Base-by-base conservation (phyloP, 2,797 vertebrate species). In the Spinibarbus caldwelli region DNA sequence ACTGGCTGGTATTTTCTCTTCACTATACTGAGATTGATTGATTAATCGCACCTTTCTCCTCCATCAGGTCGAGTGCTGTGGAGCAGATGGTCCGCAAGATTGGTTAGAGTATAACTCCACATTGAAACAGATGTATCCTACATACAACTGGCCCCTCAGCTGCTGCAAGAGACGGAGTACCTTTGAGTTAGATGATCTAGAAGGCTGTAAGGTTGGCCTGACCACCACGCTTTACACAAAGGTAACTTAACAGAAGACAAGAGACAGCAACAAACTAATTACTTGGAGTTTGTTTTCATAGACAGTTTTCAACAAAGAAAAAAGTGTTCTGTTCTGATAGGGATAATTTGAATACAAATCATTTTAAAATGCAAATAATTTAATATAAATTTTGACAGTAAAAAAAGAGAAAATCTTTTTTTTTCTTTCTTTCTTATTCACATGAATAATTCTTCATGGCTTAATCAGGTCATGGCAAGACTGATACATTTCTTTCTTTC, bases 51-150 rank as follows among this genome's bases (percentile, higher is more conserved):
- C 45, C 9, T 34, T 45, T 0, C 12, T 54, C 15, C 23, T 5
- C 31, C 41, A 23, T 36, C 88, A 96, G 96, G 92, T 88, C 83
- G 71, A 93, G 47, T 96, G 96, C 88, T 96, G 96, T n/a, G 96
- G 95, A 0, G 79, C 94, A 0, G 93, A 94, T 0, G 66, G 91
- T 0, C 94, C 95, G 21, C 21, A 82, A 84, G 96, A 96, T 83
- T 96, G 96, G 96, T 73, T 95, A 6, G 54, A 87, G 5, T 95
- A 92, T 73, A 91, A 90, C 1, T 96, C 96, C 0, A 81, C 90
- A 71, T 95, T 95, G 86, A 85, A 21, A 4, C 47, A 36, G 11
- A 54, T 0, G 0, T 77, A 70, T 4, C 45, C 83, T 0, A 91
- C 91, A 17, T 76, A n/a, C 17, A 89, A 90, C 2, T 96, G 94